Conservation (phyloP, 2,113 vertebrate genomes). For the Pleuronectes platessa region DNA sequence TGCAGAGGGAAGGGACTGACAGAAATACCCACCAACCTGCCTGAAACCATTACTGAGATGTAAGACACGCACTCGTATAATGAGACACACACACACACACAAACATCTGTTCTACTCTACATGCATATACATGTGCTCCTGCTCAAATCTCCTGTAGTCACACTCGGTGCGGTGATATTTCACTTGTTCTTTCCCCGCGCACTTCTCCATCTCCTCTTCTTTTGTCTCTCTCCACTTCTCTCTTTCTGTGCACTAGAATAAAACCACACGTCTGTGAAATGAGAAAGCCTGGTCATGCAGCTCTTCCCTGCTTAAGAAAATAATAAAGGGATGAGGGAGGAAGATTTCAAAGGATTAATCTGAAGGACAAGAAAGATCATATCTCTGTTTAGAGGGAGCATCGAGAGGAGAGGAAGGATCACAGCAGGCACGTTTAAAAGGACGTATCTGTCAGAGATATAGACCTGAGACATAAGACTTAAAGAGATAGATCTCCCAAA, state of each 20-base stretch:
- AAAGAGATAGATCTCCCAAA: neutral
- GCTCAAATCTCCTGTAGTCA: slow-evolving; percentile 16
- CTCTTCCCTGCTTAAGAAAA: slow-evolving; percentile 67
- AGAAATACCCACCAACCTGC: slow-evolving; percentile 96
- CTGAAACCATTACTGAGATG: slow-evolving; percentile 99
- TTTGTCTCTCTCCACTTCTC: slow-evolving; percentile 44
- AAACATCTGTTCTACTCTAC: neutral
- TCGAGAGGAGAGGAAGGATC: slow-evolving; percentile 11
- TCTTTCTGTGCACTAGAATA: slow-evolving; percentile 63
- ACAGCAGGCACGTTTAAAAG: slow-evolving; percentile 26
- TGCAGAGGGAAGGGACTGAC: slow-evolving; percentile 95
- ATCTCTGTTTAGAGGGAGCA: slow-evolving; percentile 29
- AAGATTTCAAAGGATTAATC: slow-evolving; percentile 61
- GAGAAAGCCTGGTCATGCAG: slow-evolving; percentile 77
- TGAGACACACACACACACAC: neutral
- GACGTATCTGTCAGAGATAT: neutral
- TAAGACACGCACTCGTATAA: slow-evolving; percentile 69
- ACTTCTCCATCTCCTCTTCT: slow-evolving; percentile 28
- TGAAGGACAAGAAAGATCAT: slow-evolving; percentile 52
- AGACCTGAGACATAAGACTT: slow-evolving; percentile 1
- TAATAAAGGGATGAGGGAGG: slow-evolving; percentile 58
- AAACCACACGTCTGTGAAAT: slow-evolving; percentile 81
- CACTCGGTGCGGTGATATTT: slow-evolving; percentile 40
- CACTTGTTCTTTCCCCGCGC: slow-evolving; percentile 30
- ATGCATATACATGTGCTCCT: neutral